These are phyloP conservation scores for Heteronetta atricapilla DNA, from an alignment of 2,113 vertebrate species.

Conservation along the genomic window DNA sequence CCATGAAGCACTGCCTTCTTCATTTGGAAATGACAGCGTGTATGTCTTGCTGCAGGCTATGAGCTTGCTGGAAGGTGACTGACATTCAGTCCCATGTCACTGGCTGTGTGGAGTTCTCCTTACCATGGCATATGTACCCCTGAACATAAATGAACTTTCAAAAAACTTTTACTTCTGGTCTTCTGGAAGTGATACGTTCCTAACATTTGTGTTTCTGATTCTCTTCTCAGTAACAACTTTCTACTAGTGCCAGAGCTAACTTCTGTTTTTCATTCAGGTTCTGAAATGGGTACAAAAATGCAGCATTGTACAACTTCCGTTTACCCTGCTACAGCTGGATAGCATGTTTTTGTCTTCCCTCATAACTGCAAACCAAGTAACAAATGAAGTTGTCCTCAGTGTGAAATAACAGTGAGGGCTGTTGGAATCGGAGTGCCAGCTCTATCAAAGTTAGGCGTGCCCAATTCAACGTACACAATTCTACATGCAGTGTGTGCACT, in stretches of 20 bases:
- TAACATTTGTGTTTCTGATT: neutral
- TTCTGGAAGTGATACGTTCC: neutral
- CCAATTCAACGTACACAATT: neutral
- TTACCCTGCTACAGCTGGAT: neutral
- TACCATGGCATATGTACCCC: neutral
- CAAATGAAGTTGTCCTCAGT: neutral
- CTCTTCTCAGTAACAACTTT: neutral
- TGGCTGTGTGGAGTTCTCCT: neutral
- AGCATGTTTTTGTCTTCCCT: neutral
- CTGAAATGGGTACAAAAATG: neutral
- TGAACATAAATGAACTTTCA: neutral
- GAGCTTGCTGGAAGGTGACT: neutral
- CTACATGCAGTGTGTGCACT: neutral
- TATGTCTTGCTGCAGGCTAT: neutral
- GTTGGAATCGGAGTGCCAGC: neutral
- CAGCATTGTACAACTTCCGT: neutral
- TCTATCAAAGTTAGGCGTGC: fast-evolving
- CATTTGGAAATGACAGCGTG: neutral
- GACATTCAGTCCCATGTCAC: neutral
- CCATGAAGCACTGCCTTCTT: neutral
- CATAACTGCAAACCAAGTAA: neutral
- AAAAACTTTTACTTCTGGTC: neutral
- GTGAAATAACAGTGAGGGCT: neutral
- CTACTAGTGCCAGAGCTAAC: neutral
- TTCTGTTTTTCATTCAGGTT: neutral